Evolutionary conservation across 2,797 vertebrate species (phyloP).

Genomic region (Neosilurus hyrtlii): DNA sequence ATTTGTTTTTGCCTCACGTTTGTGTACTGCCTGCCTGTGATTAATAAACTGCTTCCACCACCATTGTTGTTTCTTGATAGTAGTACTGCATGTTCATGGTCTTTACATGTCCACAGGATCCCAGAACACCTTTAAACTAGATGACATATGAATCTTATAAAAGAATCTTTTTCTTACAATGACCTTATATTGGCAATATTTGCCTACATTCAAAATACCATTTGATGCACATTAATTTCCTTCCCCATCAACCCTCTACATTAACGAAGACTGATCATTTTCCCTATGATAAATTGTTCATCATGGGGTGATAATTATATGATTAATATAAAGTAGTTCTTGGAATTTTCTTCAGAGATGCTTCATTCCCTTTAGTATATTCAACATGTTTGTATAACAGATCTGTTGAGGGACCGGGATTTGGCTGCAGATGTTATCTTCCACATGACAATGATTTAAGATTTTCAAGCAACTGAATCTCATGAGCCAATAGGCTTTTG

Average conservation of each 20-base stretch:
- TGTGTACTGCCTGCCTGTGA: too few species aligned
- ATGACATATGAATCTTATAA: neutral
- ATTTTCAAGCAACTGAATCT: conserved; percentile 45
- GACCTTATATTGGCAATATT: too few species aligned
- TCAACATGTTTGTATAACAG: conserved; percentile 46
- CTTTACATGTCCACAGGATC: neutral
- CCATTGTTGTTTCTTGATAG: too few species aligned
- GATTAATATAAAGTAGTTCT: conserved; percentile 39
- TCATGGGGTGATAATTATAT: neutral
- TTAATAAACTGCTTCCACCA: too few species aligned
- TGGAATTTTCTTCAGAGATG: conserved; percentile 33
- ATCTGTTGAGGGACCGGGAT: conserved; percentile 41
- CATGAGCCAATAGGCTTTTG: conserved; percentile 42
- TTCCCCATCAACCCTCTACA: neutral
- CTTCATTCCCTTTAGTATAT: conserved; percentile 44
- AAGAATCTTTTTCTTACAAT: neutral
- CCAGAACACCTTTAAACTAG: neutral
- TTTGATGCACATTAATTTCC: neutral
- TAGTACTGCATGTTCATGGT: neutral
- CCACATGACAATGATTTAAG: conserved; percentile 50
- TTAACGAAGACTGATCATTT: neutral
- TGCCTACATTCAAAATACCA: too few species aligned
- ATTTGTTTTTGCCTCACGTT: too few species aligned
- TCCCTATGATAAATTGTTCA: conserved; percentile 9
- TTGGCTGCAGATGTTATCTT: conserved; percentile 45